These are phyloP conservation scores for Phengaris arion DNA, from an alignment of 2,888 invertebrate genomes.

Conservation along the genomic window DNA sequence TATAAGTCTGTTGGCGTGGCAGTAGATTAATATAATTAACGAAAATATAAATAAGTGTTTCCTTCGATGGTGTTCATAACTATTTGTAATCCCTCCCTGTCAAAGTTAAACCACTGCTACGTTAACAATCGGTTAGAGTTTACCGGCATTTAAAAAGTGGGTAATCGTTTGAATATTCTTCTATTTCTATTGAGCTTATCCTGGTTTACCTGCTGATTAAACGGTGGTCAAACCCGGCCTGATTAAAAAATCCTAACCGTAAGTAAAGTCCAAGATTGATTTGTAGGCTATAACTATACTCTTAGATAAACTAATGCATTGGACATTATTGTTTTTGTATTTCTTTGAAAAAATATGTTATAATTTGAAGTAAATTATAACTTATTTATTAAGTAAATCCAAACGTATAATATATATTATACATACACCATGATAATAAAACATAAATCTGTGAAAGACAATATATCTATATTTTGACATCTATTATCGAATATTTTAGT, in stretches of 20 bases:
- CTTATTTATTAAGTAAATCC: too few species aligned
- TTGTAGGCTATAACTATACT: slow-evolving; percentile 33
- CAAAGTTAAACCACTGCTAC: slow-evolving; percentile 38
- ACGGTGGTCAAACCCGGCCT: not conserved
- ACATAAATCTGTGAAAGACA: too few species aligned
- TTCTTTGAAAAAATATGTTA: not conserved
- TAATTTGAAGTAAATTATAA: not conserved
- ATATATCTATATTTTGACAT: too few species aligned
- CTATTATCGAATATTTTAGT: not conserved
- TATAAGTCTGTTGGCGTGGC: slow-evolving; percentile 35
- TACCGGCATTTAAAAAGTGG: not conserved
- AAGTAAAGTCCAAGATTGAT: slow-evolving; percentile 42
- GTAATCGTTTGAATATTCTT: not conserved
- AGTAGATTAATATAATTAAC: slow-evolving; percentile 36
- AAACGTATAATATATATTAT: too few species aligned
- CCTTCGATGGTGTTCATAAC: slow-evolving; percentile 39
- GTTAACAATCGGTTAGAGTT: slow-evolving; percentile 10
- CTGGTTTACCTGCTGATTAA: not conserved
- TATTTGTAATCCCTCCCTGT: slow-evolving; percentile 37
- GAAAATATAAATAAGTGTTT: slow-evolving; percentile 27
- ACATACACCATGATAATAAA: slow-evolving; percentile 28
- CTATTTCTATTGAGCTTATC: not conserved
- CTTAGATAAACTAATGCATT: slow-evolving; percentile 17
- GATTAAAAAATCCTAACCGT: slow-evolving; percentile 10
- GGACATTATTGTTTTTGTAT: not conserved